These are phyloP conservation scores for Euleptes europaea DNA, from an alignment of 2,113 vertebrate species.

Conservation along the genomic window DNA sequence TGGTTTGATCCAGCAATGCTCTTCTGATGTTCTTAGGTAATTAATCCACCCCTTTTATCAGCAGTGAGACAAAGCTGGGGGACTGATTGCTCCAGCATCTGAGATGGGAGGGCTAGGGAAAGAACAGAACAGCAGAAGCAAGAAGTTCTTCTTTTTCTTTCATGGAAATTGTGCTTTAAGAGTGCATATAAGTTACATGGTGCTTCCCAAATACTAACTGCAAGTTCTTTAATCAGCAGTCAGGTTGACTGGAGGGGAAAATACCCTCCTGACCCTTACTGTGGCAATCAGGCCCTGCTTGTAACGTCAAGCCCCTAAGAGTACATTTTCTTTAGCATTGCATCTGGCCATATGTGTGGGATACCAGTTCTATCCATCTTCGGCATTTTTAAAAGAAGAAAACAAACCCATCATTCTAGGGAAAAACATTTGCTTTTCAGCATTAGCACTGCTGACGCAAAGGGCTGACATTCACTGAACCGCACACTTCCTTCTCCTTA, in stretches of 20 bases:
- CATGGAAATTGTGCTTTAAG: not conserved
- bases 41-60: too few relatives aligned
- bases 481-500: slow-evolving; percentile 18
- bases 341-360: not conserved
- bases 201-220: not conserved
- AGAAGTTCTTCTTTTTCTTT: not conserved
- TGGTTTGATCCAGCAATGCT: not conserved
- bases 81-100: not conserved
- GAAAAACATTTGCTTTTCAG: slow-evolving; percentile 13
- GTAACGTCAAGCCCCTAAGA: not conserved
- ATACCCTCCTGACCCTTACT: not conserved
- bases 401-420: slow-evolving; percentile 2
- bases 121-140: not conserved
- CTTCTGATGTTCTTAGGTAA: not conserved
- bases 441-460: not conserved
- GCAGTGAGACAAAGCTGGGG: too few relatives aligned
- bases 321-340: not conserved
- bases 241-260: not conserved
- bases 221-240: not conserved
- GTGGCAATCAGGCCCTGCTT: not conserved
- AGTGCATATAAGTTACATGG: not conserved
- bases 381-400: not conserved
- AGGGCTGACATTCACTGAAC: slow-evolving; percentile 8
- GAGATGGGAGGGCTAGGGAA: not conserved
- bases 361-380: not conserved